These are phyloP conservation scores for Squalus acanthias DNA, from an alignment of 2,797 vertebrate species.

Conservation along the genomic window DNA sequence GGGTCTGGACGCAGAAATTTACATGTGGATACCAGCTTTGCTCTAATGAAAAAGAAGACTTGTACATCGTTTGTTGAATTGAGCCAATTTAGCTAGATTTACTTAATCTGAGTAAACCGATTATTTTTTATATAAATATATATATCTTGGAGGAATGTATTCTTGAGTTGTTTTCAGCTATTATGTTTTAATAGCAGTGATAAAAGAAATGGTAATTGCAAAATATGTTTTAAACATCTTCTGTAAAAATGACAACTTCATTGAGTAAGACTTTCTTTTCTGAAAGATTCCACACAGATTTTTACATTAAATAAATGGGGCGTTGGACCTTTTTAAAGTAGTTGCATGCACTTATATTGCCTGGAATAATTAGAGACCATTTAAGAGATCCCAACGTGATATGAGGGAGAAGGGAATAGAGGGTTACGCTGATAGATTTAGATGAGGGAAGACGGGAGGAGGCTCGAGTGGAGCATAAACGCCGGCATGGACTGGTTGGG, in stretches of 20 bases:
- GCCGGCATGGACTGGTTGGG: no score
- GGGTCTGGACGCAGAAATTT: constrained; percentile 67
- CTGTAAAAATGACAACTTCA: not conserved
- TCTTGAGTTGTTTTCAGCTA: constrained; percentile 16
- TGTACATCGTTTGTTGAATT: constrained; percentile 9
- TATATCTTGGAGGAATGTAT: not conserved
- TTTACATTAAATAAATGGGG: not conserved
- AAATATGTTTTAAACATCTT: not conserved
- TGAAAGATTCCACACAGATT: not conserved
- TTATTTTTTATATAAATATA: not conserved
- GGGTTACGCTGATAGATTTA: no score
- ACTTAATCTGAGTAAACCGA: not conserved
- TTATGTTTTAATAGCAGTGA: not conserved
- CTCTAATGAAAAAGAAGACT: constrained; percentile 29
- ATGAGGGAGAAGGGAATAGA: no score
- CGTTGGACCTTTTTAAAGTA: not conserved
- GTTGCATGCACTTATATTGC: not conserved
- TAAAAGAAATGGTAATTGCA: not conserved
- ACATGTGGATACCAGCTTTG: constrained; percentile 87
- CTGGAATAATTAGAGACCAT: not conserved
- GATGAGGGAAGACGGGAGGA: no score
- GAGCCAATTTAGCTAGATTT: not conserved
- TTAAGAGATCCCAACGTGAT: not conserved
- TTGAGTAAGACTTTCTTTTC: not conserved
- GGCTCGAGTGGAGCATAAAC: no score